These are phyloP conservation scores for Oxytorus armatus DNA, from an alignment of 2,888 invertebrate species.

Conservation along the genomic window DNA sequence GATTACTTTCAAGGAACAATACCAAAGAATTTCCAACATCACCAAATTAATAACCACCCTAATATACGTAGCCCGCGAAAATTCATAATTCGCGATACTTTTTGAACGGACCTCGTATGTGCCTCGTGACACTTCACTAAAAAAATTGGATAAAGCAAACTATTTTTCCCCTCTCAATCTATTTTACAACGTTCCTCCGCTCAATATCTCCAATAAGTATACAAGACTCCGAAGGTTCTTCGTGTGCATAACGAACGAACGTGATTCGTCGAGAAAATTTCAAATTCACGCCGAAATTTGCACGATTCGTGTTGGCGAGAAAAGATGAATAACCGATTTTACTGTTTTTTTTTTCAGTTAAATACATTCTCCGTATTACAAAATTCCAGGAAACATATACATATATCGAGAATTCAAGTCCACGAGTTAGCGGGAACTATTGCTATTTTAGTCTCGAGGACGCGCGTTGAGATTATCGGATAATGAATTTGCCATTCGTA, in stretches of 20 bases:
- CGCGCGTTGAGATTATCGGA: background rate
- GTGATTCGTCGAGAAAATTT: background rate
- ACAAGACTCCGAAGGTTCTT: background rate
- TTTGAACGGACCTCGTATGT: too few species aligned
- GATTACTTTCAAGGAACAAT: too few species aligned
- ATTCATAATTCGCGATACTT: too few species aligned
- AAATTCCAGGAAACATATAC: background rate
- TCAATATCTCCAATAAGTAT: background rate
- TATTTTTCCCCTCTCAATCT: background rate
- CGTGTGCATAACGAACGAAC: background rate
- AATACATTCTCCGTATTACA: background rate
- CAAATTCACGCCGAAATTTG: background rate
- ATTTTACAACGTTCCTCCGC: background rate
- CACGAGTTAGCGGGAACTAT: background rate
- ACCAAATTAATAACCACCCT: too few species aligned
- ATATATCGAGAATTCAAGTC: background rate
- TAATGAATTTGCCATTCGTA: slow-evolving; percentile 63
- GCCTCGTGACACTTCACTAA: too few species aligned
- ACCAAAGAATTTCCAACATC: too few species aligned
- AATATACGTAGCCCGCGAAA: too few species aligned
- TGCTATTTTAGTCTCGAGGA: slow-evolving; percentile 31
- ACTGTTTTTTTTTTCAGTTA: background rate
- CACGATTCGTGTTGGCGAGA: background rate
- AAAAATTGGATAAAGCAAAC: too few species aligned
- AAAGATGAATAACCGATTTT: background rate